These are phyloP conservation scores for Myotis davidii DNA, from an alignment of 2,113 vertebrate genomes.

Conservation along the genomic window DNA sequence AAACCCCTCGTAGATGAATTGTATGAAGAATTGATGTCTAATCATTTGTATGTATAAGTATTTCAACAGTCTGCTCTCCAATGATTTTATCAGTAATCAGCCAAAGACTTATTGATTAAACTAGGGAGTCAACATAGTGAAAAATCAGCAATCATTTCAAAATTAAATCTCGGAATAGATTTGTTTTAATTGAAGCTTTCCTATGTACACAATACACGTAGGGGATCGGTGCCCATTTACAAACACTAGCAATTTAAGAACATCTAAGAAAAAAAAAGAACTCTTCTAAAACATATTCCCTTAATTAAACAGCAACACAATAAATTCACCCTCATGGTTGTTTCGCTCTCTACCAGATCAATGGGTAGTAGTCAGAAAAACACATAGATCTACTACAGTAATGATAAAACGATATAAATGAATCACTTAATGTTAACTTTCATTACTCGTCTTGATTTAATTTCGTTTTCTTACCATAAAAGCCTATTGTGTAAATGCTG, in stretches of 20 bases:
- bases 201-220: neutral
- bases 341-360: neutral
- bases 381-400: constrained; percentile 16
- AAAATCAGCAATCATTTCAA: constrained; percentile 37
- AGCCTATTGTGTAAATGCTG: neutral
- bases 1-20: neutral
- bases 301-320: neutral
- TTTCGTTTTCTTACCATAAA: constrained; percentile 21
- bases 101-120: constrained; percentile 23
- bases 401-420: neutral
- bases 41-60: neutral
- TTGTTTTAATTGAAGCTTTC: constrained; percentile 29
- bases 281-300: neutral
- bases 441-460: neutral
- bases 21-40: neutral
- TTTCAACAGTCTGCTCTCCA: constrained; percentile 20
- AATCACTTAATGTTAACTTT: constrained; percentile 20
- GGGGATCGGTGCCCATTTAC: neutral
- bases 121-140: neutral
- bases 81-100: constrained; percentile 25
- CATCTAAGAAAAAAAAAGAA: neutral
- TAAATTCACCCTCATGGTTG: neutral
- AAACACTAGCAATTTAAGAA: constrained; percentile 37
- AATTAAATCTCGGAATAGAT: constrained; percentile 39
- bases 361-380: neutral